These are phyloP conservation scores for Polypedilum pembai DNA, from an alignment of 1,140 invertebrate species.

Conservation along the genomic window DNA sequence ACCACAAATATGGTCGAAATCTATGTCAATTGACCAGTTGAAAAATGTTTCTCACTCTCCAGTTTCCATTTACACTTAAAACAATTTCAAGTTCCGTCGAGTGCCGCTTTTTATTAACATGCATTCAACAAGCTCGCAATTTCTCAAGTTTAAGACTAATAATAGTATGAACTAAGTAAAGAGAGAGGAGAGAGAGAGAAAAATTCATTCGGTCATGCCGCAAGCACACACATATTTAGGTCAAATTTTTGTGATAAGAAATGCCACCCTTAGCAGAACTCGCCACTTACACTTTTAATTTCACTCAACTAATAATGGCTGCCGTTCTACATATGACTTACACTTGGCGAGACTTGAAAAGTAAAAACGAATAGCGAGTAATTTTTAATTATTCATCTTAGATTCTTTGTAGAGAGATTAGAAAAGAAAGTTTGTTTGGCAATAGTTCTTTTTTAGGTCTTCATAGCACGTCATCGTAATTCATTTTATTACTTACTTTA, in stretches of 20 bases:
- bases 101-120: slow-evolving; percentile 4
- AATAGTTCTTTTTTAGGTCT: slow-evolving; percentile 18
- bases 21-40: slow-evolving; percentile 17
- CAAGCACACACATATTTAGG: not conserved
- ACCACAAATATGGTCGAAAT: not conserved
- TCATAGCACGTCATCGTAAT: not conserved
- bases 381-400: not conserved
- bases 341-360: not conserved
- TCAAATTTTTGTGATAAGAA: slow-evolving; percentile 25
- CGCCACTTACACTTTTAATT: slow-evolving; percentile 12
- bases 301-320: slow-evolving; percentile 4
- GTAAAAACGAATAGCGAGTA: not conserved
- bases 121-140: not conserved
- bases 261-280: not conserved
- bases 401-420: not conserved
- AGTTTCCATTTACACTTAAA: not conserved
- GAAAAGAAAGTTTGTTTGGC: not conserved
- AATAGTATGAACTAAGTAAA: not conserved
- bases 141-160: slow-evolving; percentile 28
- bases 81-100: slow-evolving; percentile 8
- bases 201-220: not conserved
- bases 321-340: slow-evolving; percentile 24
- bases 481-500: too few species aligned
- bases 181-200: not conserved
- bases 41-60: not conserved